These are phyloP conservation scores for Balaenoptera acutorostrata DNA, from an alignment of 2,113 vertebrate genomes.

Conservation along the genomic window DNA sequence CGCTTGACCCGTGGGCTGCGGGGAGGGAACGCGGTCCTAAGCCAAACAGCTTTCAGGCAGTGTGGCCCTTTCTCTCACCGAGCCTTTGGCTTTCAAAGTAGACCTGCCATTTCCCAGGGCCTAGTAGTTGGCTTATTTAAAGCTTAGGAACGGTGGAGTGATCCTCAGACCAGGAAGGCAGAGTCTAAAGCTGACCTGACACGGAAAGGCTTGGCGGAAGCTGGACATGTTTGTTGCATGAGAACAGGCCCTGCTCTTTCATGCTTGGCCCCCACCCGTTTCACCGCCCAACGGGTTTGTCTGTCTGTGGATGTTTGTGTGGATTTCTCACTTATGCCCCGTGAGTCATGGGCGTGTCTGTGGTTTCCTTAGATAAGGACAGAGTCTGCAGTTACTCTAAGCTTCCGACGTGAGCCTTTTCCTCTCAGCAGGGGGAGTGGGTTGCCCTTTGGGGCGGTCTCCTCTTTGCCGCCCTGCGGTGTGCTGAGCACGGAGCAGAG, in stretches of 20 bases:
- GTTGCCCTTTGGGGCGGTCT: background rate
- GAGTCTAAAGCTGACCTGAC: background rate
- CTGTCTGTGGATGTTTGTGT: background rate
- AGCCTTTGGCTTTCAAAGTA: background rate
- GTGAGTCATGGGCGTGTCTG: background rate
- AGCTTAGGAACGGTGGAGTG: background rate
- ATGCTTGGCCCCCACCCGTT: background rate
- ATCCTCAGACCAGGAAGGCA: background rate
- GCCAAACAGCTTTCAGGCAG: background rate
- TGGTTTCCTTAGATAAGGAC: background rate
- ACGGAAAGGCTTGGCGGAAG: background rate
- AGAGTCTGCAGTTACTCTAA: background rate
- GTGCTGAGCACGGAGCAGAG: background rate
- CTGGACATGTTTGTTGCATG: accelerated
- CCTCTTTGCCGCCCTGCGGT: background rate
- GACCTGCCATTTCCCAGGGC: background rate
- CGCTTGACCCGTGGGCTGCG: accelerated
- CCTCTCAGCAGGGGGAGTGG: background rate
- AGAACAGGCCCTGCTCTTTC: background rate
- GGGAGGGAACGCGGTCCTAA: background rate
- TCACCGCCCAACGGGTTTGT: too few relatives aligned
- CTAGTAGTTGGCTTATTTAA: background rate
- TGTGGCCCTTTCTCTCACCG: background rate
- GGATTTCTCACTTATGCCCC: background rate
- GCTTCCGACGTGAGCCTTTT: background rate